Evolutionary conservation across 2,113 vertebrate species (phyloP).

Genomic region (Gymnocephalus cernua): DNA sequence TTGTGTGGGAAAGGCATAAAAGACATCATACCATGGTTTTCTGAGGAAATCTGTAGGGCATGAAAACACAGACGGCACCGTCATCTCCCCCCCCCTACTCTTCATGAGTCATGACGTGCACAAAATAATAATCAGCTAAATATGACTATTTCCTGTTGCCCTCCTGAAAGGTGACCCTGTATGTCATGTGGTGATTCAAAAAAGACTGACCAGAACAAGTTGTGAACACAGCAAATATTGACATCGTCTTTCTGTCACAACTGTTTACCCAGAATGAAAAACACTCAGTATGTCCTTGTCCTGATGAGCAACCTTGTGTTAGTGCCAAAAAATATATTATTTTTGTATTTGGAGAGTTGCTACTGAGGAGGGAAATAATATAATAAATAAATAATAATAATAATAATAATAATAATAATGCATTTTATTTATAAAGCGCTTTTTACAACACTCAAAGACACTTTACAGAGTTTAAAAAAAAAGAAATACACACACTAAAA

Average conservation of each 20-base stretch:
- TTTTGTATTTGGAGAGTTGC: background rate
- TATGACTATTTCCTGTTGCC: background rate
- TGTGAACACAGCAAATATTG: conserved; percentile 59
- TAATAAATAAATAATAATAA: too few relatives aligned
- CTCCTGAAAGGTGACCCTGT: background rate
- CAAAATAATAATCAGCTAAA: conserved; percentile 30
- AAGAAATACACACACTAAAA: too few relatives aligned
- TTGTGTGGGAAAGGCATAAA: conserved; percentile 34
- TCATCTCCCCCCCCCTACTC: conserved; percentile 26
- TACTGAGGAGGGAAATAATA: background rate
- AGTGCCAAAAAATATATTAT: background rate
- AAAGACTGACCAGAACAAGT: conserved; percentile 45
- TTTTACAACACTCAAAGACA: too few relatives aligned
- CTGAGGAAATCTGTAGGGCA: conserved; percentile 59
- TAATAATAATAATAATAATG: too few relatives aligned
- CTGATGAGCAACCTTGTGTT: background rate
- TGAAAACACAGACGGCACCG: conserved; percentile 45
- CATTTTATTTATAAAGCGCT: too few relatives aligned
- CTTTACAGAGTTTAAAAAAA: too few relatives aligned
- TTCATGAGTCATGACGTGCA: conserved; percentile 39
- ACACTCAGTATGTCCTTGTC: background rate
- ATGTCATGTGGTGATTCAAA: conserved; percentile 23
- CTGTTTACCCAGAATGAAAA: conserved; percentile 4
- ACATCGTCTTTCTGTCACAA: conserved; percentile 10
- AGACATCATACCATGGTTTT: conserved; percentile 25